These are phyloP conservation scores for Laspeyria flexula DNA, from an alignment of 2,888 invertebrate species.

Conservation along the genomic window DNA sequence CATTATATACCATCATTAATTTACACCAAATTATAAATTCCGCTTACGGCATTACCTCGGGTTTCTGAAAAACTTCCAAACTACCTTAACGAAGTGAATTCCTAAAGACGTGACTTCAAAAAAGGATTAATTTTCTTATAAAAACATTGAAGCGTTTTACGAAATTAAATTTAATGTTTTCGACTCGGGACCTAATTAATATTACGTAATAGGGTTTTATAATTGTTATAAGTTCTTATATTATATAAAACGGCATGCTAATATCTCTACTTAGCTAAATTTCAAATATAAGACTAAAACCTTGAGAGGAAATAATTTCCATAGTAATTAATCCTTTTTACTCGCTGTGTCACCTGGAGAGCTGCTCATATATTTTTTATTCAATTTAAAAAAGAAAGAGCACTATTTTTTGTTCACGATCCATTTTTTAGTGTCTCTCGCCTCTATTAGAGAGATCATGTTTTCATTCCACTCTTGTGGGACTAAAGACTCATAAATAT, in stretches of 20 bases:
- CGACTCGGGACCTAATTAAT: neutral
- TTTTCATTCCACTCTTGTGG: too few species aligned
- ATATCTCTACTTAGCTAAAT: slow-evolving; percentile 23
- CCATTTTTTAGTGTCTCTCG: neutral
- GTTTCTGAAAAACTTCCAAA: slow-evolving; percentile 6
- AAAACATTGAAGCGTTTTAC: neutral
- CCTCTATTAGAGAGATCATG: neutral
- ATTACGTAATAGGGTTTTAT: neutral
- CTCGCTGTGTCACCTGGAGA: slow-evolving; percentile 34
- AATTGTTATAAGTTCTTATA: too few species aligned
- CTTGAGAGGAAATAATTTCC: slow-evolving; percentile 38
- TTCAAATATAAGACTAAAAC: slow-evolving; percentile 26
- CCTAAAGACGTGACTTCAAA: slow-evolving; percentile 15
- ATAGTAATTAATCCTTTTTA: slow-evolving; percentile 40
- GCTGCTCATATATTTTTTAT: slow-evolving; percentile 31
- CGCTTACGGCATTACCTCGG: slow-evolving; percentile 4
- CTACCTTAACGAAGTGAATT: slow-evolving; percentile 14
- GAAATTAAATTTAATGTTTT: neutral
- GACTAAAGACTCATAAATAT: too few species aligned
- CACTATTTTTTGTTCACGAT: slow-evolving; percentile 21
- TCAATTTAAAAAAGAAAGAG: slow-evolving; percentile 38
- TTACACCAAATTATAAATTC: neutral
- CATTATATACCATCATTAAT: too few species aligned
- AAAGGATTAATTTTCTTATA: slow-evolving; percentile 13
- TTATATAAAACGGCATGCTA: neutral